Percentiles rank a stretch among this genome's conserved stretches.
Conservation (phyloP, 2,888 invertebrate species). For the Leptopilina syphax region DNA sequence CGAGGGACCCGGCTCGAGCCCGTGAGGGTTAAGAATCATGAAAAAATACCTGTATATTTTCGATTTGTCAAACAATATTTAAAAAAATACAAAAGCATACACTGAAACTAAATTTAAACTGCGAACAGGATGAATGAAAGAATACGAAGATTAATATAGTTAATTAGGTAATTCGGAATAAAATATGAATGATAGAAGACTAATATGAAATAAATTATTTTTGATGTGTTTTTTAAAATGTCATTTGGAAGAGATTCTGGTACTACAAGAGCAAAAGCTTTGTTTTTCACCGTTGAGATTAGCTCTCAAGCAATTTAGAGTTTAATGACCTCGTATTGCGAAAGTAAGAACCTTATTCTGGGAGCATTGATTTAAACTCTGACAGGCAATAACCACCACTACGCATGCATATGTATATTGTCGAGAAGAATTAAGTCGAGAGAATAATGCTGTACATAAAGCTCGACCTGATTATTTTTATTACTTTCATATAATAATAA, state of each 20-base stretch:
- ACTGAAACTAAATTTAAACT: no score
- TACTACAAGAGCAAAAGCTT: neutral
- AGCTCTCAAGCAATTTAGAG: conserved; percentile 41
- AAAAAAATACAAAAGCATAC: no score
- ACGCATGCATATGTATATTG: conserved; percentile 11
- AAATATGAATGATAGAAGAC: no score
- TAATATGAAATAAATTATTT: neutral
- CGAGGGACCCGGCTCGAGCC: no score
- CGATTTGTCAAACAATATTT: no score
- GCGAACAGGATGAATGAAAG: no score
- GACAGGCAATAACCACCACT: conserved; percentile 42
- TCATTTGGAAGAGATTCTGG: neutral
- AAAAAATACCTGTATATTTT: no score
- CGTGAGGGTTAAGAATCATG: no score
- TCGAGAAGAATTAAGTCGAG: conserved; percentile 21
- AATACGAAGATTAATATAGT: no score
- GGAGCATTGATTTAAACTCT: conserved; percentile 45
- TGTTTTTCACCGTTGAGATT: conserved; percentile 1
- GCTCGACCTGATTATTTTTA: neutral
- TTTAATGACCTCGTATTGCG: conserved; percentile 48
- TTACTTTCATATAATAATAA: no score
- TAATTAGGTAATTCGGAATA: no score
- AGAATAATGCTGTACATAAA: neutral
- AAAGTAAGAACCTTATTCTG: conserved; percentile 34
- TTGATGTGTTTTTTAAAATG: neutral